Evolutionary conservation across 1,140 invertebrate genomes (phyloP).

Genomic region (Cryptotermes secundus): DNA sequence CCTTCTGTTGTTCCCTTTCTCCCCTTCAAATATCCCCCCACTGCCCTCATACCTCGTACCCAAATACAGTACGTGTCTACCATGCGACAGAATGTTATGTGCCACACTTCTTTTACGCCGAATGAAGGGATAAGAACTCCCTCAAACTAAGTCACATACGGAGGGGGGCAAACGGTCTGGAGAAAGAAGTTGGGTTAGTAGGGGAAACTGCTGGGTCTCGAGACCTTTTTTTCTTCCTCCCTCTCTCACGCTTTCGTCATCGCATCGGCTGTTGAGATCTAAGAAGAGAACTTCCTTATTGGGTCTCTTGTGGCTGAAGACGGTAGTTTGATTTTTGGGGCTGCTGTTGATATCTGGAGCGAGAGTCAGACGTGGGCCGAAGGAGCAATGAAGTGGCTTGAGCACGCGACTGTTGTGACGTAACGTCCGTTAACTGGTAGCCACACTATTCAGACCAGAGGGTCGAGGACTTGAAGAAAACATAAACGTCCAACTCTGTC

Average conservation of each 20-base stretch:
- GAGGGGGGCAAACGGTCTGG: neutral
- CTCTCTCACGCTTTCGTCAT: neutral
- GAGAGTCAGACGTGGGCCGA: neutral
- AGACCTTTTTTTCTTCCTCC: neutral
- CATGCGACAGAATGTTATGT: neutral
- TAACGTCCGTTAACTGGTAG: neutral
- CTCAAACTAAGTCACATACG: neutral
- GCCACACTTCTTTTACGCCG: neutral
- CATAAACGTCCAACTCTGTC: neutral
- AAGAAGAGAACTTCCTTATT: neutral
- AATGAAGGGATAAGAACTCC: neutral
- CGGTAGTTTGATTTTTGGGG: neutral
- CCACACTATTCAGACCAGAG: neutral
- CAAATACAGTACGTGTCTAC: neutral
- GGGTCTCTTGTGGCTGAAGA: neutral
- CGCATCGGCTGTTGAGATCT: neutral
- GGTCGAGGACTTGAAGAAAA: neutral
- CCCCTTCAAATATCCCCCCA: neutral
- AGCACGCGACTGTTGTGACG: constrained; percentile 1
- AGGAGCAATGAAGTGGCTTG: neutral
- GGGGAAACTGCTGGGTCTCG: neutral
- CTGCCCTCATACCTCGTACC: neutral
- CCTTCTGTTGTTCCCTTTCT: neutral
- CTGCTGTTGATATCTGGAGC: neutral
- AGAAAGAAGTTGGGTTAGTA: constrained; percentile 13